Evolutionary conservation across 2,797 vertebrate genomes (phyloP).

Genomic region (Epinephelus awoara): DNA sequence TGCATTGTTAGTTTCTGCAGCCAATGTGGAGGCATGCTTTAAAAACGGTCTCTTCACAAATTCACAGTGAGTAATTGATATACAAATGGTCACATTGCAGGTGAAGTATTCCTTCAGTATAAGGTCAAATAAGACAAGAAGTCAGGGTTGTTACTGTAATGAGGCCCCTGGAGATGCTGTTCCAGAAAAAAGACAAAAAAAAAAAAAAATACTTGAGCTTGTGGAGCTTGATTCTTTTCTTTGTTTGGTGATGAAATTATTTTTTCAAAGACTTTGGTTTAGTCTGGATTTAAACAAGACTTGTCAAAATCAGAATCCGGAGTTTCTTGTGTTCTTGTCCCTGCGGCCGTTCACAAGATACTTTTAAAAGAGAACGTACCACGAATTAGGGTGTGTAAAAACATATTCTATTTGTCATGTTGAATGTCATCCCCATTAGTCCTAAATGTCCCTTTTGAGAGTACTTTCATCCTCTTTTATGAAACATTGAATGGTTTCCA

Average conservation of each 20-base stretch:
- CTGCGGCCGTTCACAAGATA: not conserved
- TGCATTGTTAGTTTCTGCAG: too few species aligned
- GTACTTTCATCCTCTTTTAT: not conserved
- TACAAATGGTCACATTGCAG: too few species aligned
- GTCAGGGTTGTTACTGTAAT: too few species aligned
- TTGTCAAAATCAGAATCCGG: not conserved
- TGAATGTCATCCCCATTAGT: not conserved
- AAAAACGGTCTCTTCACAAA: too few species aligned
- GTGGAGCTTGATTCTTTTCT: too few species aligned
- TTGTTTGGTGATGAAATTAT: not conserved
- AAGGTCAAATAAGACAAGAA: too few species aligned
- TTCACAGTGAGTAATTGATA: too few species aligned
- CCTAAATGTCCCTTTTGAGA: slow-evolving; percentile 7
- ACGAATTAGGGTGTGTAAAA: not conserved
- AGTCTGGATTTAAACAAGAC: not conserved
- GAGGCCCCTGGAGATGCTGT: too few species aligned
- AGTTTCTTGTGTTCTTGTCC: not conserved
- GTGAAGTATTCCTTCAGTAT: too few species aligned
- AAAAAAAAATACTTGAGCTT: too few species aligned
- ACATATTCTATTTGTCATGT: not conserved
- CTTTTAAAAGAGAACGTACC: not conserved
- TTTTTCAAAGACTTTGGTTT: not conserved
- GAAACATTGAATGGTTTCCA: slow-evolving; percentile 3
- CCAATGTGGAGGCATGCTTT: too few species aligned
- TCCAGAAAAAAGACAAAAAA: too few species aligned